Evolutionary conservation across 1,140 invertebrate species (phyloP), one percentile per base, ranked within the genome.

Genomic region (Meloidogyne hapla): DNA sequence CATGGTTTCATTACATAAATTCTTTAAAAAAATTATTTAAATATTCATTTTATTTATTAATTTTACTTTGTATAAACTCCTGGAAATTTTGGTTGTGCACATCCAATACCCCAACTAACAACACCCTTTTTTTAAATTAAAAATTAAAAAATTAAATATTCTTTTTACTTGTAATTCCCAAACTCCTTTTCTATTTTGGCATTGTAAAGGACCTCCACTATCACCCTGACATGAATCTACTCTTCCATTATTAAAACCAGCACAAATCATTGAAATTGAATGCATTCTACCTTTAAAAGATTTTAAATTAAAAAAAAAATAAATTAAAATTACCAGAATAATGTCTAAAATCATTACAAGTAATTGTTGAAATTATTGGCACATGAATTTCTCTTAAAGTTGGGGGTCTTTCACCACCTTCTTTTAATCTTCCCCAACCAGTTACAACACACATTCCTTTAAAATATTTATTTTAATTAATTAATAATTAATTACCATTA

Each of bases 21-120:
- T 13, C 38, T 65, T 25, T 13, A 9, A 63, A 23, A 64, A 26
- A 15, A 23, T 8, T 48, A 26, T 48, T 48, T 63, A n/a, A n/a
- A n/a, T n/a, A n/a, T n/a, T n/a, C n/a, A n/a, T 23, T 4, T 15
- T 18, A 73, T 13, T 73, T 71, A 21, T 38, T 63, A 10, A 61
- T 21, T 3, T 65, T 38, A 73, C 71, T 79, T 79, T 48, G 78
- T 78, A 63, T 81, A 81, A 64, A 81, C 79, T 15, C 79, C 79
- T 9, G 79, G 79, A 67, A 48, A 74, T 23, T 69, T 65, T 12
- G 76, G 79, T 65, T 75, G 26, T 12, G 80, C 80, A 70, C 80
- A 81, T 21, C 79, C 79, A 61, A 75, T 76, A 21, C 80, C 80
- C 80, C 80, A 81, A 67, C 79, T 81, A 40, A 81, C 80, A 23